Percentiles rank a stretch among this genome's conserved stretches.
Conservation (phyloP, 2,113 vertebrate genomes). For the Plestiodon gilberti region DNA sequence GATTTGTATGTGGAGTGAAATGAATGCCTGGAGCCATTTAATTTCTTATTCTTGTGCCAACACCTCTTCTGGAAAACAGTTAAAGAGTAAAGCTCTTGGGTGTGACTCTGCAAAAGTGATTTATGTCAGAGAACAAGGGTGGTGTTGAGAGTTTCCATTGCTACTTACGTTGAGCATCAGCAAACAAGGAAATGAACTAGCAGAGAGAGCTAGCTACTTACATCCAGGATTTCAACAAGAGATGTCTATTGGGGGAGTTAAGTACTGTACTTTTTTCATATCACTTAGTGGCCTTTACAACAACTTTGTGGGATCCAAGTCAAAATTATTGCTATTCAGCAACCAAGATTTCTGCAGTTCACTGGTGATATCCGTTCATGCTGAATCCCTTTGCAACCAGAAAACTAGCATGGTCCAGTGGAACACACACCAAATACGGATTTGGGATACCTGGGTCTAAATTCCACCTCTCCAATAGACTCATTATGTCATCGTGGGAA, state of each 20-base stretch:
- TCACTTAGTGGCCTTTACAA: neutral
- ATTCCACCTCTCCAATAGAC: neutral
- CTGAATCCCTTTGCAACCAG: neutral
- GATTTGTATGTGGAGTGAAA: neutral
- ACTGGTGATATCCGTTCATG: neutral
- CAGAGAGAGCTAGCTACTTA: neutral
- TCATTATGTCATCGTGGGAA: neutral
- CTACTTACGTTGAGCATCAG: neutral
- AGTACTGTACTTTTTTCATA: neutral
- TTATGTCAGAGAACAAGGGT: rapidly evolving
- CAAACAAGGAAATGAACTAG: neutral
- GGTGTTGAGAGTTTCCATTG: neutral
- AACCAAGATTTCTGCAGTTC: neutral
- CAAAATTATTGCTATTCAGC: neutral
- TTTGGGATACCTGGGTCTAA: neutral
- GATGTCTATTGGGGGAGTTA: neutral
- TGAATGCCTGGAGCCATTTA: neutral
- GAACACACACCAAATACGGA: no score
- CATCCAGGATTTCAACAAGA: neutral
- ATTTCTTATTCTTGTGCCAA: neutral
- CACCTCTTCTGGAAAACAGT: neutral
- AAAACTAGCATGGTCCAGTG: no score
- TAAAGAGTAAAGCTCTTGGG: rapidly evolving
- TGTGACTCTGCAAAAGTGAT: neutral
- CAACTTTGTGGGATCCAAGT: neutral